These are phyloP conservation scores for Nomada flava DNA, from an alignment of 2,888 invertebrate species.

Conservation along the genomic window DNA sequence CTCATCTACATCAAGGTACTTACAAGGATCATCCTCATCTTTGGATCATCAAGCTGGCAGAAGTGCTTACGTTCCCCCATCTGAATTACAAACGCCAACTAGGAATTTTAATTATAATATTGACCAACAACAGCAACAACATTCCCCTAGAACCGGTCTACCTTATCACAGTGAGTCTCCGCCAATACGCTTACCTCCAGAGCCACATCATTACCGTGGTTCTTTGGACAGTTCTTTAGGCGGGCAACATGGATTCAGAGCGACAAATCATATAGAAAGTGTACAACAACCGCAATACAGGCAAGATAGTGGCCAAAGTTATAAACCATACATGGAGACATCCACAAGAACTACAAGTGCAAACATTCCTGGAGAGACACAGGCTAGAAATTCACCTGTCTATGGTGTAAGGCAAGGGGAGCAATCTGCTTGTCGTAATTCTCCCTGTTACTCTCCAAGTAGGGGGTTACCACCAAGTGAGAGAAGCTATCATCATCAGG, in stretches of 20 bases:
- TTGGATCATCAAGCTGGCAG: slow-evolving; percentile 78
- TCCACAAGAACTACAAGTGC: slow-evolving; percentile 66
- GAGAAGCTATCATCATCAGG: slow-evolving; percentile 71
- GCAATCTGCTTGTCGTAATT: slow-evolving; percentile 69
- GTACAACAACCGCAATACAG: slow-evolving; percentile 72
- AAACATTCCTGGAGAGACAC: slow-evolving; percentile 73
- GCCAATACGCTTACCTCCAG: slow-evolving; percentile 75
- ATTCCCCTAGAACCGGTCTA: slow-evolving; percentile 75
- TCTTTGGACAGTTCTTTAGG: slow-evolving; percentile 67
- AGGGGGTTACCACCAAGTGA: slow-evolving; percentile 66
- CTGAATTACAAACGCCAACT: slow-evolving; percentile 79
- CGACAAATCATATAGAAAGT: slow-evolving; percentile 72
- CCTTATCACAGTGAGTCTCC: slow-evolving; percentile 79
- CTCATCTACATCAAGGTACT: slow-evolving; percentile 69
- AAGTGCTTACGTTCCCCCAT: slow-evolving; percentile 82
- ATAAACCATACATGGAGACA: slow-evolving; percentile 77
- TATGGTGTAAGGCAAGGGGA: slow-evolving; percentile 71
- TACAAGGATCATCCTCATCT: slow-evolving; percentile 73
- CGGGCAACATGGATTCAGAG: slow-evolving; percentile 70
- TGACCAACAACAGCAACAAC: slow-evolving; percentile 74
- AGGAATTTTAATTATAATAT: slow-evolving; percentile 74
- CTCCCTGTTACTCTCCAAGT: slow-evolving; percentile 73
- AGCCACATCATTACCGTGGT: slow-evolving; percentile 78
- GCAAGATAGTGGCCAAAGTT: slow-evolving; percentile 74
- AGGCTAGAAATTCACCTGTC: slow-evolving; percentile 77